Conservation (phyloP, 2,888 invertebrate genomes). For the Microdon myrmicae region DNA sequence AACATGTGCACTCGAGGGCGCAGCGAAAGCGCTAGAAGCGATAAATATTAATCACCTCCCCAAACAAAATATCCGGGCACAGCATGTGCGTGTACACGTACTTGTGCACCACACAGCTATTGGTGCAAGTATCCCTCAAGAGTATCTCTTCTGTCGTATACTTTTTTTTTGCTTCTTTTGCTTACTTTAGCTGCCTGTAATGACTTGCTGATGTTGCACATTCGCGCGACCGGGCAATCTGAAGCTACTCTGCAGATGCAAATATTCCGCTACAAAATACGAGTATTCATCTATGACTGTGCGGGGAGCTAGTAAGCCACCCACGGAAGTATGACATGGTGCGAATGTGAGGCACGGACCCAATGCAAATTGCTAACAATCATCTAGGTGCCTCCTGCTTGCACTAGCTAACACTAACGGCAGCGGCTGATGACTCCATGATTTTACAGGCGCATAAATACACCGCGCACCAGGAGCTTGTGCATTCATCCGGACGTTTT, state of each 20-base stretch:
- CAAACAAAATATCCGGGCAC: slow-evolving; percentile 26
- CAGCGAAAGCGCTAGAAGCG: slow-evolving; percentile 40
- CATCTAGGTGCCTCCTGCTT: slow-evolving; percentile 4
- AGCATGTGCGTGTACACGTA: slow-evolving; percentile 34
- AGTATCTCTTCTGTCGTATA: slow-evolving; percentile 26
- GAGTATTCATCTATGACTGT: not conserved
- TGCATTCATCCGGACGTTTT: slow-evolving; percentile 24
- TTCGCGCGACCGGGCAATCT: slow-evolving; percentile 19
- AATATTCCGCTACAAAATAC: no score
- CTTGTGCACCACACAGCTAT: slow-evolving; percentile 14
- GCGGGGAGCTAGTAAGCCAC: slow-evolving; percentile 28
- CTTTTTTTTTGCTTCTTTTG: no score
- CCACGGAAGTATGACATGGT: slow-evolving; percentile 48
- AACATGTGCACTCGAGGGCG: slow-evolving; percentile 39
- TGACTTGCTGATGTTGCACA: slow-evolving; percentile 45
- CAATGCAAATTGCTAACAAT: slow-evolving; percentile 43
- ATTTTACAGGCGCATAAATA: slow-evolving; percentile 5
- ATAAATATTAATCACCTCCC: slow-evolving; percentile 47
- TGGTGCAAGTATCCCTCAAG: not conserved
- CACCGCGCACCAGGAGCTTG: slow-evolving; percentile 3
- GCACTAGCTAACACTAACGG: no score
- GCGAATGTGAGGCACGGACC: slow-evolving; percentile 44
- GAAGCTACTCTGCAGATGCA: slow-evolving; percentile 23
- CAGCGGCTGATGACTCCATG: no score
- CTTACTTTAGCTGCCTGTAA: slow-evolving; percentile 35